Conservation (phyloP, 1,140 invertebrate genomes). For the Callitettix versicolor region DNA sequence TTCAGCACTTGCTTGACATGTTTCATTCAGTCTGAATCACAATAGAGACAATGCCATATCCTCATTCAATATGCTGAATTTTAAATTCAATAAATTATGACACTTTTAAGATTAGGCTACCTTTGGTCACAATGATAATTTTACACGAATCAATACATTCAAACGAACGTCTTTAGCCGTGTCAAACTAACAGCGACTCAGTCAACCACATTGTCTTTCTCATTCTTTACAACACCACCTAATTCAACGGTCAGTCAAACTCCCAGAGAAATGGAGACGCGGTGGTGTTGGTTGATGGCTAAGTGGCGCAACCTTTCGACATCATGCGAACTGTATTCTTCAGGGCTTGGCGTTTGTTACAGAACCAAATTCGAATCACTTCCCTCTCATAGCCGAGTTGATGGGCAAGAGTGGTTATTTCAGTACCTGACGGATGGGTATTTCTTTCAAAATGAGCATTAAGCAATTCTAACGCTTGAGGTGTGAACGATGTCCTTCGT, state of each 20-base stretch:
- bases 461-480: slow-evolving; percentile 85
- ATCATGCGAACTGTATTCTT: slow-evolving; percentile 91
- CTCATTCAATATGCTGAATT: too few species aligned
- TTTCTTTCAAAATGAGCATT: slow-evolving; percentile 94
- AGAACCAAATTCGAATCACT: slow-evolving; percentile 98
- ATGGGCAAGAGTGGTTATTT: slow-evolving; percentile 90
- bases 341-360: slow-evolving; percentile 92
- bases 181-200: too few species aligned
- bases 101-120: too few species aligned
- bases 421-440: slow-evolving; percentile 94
- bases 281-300: slow-evolving; percentile 5
- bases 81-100: too few species aligned
- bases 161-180: too few species aligned
- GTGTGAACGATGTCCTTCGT: slow-evolving; percentile 90
- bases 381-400: slow-evolving; percentile 93
- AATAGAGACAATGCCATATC: too few species aligned
- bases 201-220: too few species aligned
- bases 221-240: too few species aligned
- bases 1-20: too few species aligned
- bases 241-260: slow-evolving; percentile 2
- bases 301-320: slow-evolving; percentile 51
- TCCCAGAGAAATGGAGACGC: slow-evolving; percentile 12
- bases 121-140: too few species aligned
- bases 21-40: too few species aligned
- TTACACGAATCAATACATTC: too few species aligned